phyloP scores from a whole-genome alignment of 2,888 invertebrate genomes.

The Parnassius glacialis region DNA sequence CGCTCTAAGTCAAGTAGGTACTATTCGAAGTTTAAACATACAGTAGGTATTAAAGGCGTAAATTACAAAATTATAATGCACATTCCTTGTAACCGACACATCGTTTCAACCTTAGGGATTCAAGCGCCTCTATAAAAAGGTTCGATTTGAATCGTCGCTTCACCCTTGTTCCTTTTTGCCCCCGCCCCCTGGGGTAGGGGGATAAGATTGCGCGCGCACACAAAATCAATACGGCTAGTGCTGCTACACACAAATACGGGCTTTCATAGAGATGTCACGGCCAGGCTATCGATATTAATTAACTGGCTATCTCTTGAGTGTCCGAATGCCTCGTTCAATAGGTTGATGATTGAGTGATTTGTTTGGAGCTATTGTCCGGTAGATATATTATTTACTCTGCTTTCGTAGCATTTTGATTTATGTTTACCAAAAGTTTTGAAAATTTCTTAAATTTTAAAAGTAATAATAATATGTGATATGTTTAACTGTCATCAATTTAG shows the following conservation, averaged over 20 bases:
- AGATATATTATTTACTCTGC: too few species aligned
- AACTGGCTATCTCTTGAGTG: slow-evolving; percentile 27
- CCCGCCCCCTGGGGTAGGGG: slow-evolving; percentile 43
- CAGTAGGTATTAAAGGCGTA: slow-evolving; percentile 19
- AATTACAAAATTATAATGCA: slow-evolving; percentile 34
- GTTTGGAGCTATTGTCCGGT: slow-evolving; percentile 16
- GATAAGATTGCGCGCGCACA: slow-evolving; percentile 70
- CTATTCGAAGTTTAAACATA: slow-evolving; percentile 13
- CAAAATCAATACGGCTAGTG: slow-evolving; percentile 73
- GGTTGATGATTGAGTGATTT: slow-evolving; percentile 22
- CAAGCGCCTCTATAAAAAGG: slow-evolving; percentile 71
- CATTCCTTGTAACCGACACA: slow-evolving; percentile 37
- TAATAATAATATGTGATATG: too few species aligned
- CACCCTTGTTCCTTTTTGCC: slow-evolving; percentile 66
- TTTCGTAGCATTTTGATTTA: too few species aligned
- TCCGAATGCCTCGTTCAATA: slow-evolving; percentile 18
- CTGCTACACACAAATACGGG: slow-evolving; percentile 72
- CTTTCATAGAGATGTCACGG: slow-evolving; percentile 66
- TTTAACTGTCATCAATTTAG: too few species aligned
- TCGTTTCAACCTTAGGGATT: slow-evolving; percentile 72
- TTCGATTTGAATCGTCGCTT: slow-evolving; percentile 72
- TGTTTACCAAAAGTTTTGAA: too few species aligned
- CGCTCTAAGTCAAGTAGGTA: not conserved
- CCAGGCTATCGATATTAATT: slow-evolving; percentile 59
- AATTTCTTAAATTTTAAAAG: too few species aligned